These are phyloP conservation scores for Tapera naevia DNA, from an alignment of 2,797 vertebrate species.

Conservation along the genomic window DNA sequence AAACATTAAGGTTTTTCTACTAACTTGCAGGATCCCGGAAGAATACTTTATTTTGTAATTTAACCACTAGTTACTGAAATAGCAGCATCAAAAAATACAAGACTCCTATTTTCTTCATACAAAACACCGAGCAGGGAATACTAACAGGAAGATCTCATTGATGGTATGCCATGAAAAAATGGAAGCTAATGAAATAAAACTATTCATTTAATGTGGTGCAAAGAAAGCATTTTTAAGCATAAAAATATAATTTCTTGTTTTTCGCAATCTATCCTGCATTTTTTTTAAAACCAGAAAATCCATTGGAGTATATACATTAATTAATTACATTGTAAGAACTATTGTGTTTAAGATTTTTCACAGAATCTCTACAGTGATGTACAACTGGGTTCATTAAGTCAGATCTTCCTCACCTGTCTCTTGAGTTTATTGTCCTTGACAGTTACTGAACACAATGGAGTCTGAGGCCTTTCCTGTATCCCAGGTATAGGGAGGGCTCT, in stretches of 20 bases:
- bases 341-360: background rate
- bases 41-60: background rate
- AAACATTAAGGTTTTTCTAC: background rate
- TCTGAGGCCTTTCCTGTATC: background rate
- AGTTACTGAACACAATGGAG: background rate
- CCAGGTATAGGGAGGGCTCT: background rate
- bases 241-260: background rate
- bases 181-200: background rate
- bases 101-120: background rate
- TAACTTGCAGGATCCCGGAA: background rate
- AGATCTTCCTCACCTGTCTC: background rate
- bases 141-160: background rate
- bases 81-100: background rate
- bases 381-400: background rate
- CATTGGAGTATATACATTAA: background rate
- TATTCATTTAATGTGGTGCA: background rate
- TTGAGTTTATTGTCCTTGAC: background rate
- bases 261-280: background rate
- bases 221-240: background rate
- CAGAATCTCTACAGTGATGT: background rate
- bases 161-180: background rate
- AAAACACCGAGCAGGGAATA: background rate
- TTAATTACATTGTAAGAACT: background rate
- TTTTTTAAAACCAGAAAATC: background rate
- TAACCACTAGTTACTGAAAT: background rate